These are phyloP conservation scores for Agrochola macilenta DNA, from an alignment of 2,888 invertebrate genomes.

Conservation along the genomic window DNA sequence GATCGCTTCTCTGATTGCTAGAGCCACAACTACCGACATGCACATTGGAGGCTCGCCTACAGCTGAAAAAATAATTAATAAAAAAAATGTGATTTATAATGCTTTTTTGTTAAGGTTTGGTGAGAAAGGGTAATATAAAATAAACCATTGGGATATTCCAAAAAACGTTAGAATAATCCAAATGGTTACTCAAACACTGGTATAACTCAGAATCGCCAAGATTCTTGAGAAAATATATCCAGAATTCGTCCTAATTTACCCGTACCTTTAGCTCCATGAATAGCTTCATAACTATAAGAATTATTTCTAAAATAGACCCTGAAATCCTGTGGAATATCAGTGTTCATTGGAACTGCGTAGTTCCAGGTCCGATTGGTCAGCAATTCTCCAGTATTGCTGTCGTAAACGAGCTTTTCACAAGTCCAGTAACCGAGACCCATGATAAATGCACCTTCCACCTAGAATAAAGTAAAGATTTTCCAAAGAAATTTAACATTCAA, in stretches of 20 bases:
- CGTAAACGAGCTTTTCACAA: conserved; percentile 73
- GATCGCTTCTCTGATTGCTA: conserved; percentile 91
- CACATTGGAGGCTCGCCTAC: conserved; percentile 83
- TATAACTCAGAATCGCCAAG: no score
- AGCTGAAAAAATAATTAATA: conserved; percentile 67
- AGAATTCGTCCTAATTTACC: neutral
- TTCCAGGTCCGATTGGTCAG: conserved; percentile 46
- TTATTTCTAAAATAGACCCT: conserved; percentile 87
- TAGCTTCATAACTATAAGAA: conserved; percentile 52
- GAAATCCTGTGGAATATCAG: conserved; percentile 92
- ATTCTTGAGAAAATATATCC: neutral
- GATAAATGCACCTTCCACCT: conserved; percentile 83
- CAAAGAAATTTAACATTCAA: neutral
- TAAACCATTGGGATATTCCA: neutral
- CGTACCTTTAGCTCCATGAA: conserved; percentile 48
- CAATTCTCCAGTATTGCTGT: conserved; percentile 32
- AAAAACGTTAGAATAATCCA: neutral
- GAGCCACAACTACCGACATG: conserved; percentile 77
- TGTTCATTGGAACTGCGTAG: conserved; percentile 87
- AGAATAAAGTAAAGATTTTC: neutral
- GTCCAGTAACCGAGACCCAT: conserved; percentile 92
- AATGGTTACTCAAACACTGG: neutral
- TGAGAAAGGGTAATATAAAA: neutral
- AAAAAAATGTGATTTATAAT: neutral
- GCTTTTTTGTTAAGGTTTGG: neutral